These are phyloP conservation scores for Pimpla rufipes DNA, from an alignment of 2,888 invertebrate genomes.

Conservation along the genomic window DNA sequence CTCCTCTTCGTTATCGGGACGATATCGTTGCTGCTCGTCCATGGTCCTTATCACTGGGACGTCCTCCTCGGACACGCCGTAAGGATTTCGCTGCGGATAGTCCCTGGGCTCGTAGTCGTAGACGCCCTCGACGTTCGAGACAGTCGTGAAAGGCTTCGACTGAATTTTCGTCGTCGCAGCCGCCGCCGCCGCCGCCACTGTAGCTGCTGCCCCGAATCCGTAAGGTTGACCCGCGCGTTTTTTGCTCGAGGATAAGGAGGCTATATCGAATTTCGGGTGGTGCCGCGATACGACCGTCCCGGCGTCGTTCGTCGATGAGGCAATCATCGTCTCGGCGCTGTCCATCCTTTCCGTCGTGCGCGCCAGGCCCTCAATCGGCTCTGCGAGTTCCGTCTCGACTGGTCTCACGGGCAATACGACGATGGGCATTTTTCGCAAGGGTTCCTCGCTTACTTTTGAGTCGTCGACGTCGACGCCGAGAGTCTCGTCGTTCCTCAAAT, in stretches of 20 bases:
- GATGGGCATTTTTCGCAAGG: not conserved
- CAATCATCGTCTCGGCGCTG: conserved; percentile 67
- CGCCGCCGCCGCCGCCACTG: too few species aligned
- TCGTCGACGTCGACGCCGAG: conserved; percentile 39
- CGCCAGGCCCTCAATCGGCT: not conserved
- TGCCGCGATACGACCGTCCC: conserved; percentile 50
- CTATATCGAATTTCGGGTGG: conserved; percentile 11
- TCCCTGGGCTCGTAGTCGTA: conserved; percentile 60
- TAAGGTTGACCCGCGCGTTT: conserved; percentile 45
- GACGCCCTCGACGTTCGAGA: conserved; percentile 21
- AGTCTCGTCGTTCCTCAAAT: conserved; percentile 7
- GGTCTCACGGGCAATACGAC: conserved; percentile 28
- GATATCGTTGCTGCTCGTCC: conserved; percentile 59
- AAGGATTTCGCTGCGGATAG: conserved; percentile 24
- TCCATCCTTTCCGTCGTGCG: conserved; percentile 38
- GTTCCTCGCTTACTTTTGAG: not conserved
- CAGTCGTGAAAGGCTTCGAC: not conserved
- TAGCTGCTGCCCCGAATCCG: conserved; percentile 6
- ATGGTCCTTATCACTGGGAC: conserved; percentile 65
- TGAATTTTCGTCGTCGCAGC: conserved; percentile 40
- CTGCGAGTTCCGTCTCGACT: conserved; percentile 45
- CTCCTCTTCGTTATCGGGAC: conserved; percentile 26
- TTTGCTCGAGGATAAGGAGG: conserved; percentile 3
- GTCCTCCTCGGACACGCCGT: conserved; percentile 24
- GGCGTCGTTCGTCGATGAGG: conserved; percentile 68